Evolutionary conservation across 2,888 invertebrate genomes (phyloP), one percentile per base, ranked within the genome.

Genomic region (Coleophora flavipennella): DNA sequence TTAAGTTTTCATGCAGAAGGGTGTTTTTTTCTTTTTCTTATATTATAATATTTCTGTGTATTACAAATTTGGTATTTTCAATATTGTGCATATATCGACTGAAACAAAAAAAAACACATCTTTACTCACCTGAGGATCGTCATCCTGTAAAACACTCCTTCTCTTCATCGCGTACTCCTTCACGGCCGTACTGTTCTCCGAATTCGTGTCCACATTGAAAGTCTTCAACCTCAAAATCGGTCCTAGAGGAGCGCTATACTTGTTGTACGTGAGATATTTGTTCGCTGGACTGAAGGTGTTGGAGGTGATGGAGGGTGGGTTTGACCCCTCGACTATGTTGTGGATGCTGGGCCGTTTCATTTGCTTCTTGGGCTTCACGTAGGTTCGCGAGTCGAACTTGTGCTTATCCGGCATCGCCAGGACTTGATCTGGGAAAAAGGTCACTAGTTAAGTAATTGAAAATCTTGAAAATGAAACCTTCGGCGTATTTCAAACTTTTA

Each of bases 321-420:
- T 71, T 12, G 74, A 72, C 0, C 60, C 66, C 40, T 81, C 81
- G 2, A 84, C 70, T 35, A 81, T 77, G 48, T 70, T 84, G 44
- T 90, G 90, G 46, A 91, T 87, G 56, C 87, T 89, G 28, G 89
- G 87, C 42, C 90, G 80, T 27, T 67, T 78, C 9, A 73, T 66
- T 40, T 87, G 79, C 57, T 88, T 89, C 61, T 91, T 91, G 13
- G 90, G 89, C 51, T 88, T 85, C 38, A 91, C 91, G 65, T 88
- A 91, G 8, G 91, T 91, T 54, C 91, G 80, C 0, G 90, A 89
- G 60, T 91, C 91, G 55, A 91, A 88, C 45, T 80, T 84, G 57
- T 84, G 85, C 48, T 75, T 85, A 59, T 86, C 78, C 45, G 78
- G 70, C 45, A 67, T 38, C 32, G 74, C 48, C 48, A 69, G 57